Percentiles rank a stretch among this genome's conserved stretches.
phyloP scores from a whole-genome alignment of 1,140 invertebrate genomes.

The Drosophila ananassae region DNA sequence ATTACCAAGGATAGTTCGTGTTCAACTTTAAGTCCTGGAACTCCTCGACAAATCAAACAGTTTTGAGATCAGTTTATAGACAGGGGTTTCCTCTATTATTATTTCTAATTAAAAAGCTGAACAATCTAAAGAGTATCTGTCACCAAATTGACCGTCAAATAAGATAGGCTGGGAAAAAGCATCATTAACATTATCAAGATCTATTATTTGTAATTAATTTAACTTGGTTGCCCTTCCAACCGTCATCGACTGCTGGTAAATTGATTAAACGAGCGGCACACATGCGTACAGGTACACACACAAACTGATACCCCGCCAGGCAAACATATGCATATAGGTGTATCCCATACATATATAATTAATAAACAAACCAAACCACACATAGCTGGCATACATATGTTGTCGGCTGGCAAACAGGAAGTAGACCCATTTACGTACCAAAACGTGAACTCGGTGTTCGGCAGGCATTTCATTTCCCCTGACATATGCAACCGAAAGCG shows the following conservation, averaged over 20 bases:
- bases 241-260: slow-evolving; percentile 46
- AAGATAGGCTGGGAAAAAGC: neutral
- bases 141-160: no score
- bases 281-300: neutral
- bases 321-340: slow-evolving; percentile 35
- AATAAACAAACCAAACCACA: slow-evolving; percentile 3
- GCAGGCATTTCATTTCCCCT: slow-evolving; percentile 31
- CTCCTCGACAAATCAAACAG: slow-evolving; percentile 1
- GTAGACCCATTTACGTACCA: slow-evolving; percentile 3
- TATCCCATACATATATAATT: slow-evolving; percentile 1
- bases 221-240: slow-evolving; percentile 3
- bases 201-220: slow-evolving; percentile 55
- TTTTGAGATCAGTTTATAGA: neutral
- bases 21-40: neutral
- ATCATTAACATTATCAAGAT: slow-evolving; percentile 26
- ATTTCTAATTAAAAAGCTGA: no score
- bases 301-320: slow-evolving; percentile 1
- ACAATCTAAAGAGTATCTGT: neutral
- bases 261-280: slow-evolving; percentile 66
- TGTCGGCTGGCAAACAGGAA: slow-evolving; percentile 37
- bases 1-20: slow-evolving; percentile 18
- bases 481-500: slow-evolving; percentile 58
- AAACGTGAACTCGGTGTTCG: slow-evolving; percentile 14
- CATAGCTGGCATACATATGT: slow-evolving; percentile 26
- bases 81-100: no score